phyloP scores from a whole-genome alignment of 2,797 vertebrate genomes.

The Glyptemys insculpta region DNA sequence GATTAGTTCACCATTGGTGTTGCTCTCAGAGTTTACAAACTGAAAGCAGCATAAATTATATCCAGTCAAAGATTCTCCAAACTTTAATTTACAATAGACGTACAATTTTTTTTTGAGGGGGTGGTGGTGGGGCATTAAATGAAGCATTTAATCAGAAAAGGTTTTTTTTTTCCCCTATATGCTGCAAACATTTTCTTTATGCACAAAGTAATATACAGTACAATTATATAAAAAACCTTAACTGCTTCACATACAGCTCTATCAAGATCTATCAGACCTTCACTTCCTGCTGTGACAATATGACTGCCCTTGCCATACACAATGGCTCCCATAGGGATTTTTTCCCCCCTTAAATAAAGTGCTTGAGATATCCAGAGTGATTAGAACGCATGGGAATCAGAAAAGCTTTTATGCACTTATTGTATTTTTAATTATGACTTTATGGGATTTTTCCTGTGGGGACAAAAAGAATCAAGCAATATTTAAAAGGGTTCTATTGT shows the following conservation, averaged over 20 bases:
- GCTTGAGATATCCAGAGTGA: neutral
- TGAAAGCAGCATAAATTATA: constrained; percentile 42
- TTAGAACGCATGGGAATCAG: neutral
- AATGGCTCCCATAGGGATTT: neutral
- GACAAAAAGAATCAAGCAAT: neutral
- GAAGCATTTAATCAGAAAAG: neutral
- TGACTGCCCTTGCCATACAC: neutral
- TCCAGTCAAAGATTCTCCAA: neutral
- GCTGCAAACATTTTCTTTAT: neutral
- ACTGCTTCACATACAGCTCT: neutral
- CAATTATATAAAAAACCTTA: neutral
- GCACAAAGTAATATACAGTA: neutral
- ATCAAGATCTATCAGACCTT: neutral
- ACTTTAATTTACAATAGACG: constrained; percentile 22
- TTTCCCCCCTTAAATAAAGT: constrained; percentile 3
- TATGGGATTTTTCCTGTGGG: neutral
- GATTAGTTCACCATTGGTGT: constrained; percentile 6
- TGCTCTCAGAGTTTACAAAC: neutral
- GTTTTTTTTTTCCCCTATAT: neutral
- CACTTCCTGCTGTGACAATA: neutral
- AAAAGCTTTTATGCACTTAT: neutral
- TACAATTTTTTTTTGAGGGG: neutral
- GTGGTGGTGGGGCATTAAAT: neutral
- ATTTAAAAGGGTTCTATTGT: neutral
- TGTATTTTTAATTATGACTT: constrained; percentile 7